Base-by-base conservation (phyloP, 1,140 invertebrate genomes). In the Planococcus citri region DNA sequence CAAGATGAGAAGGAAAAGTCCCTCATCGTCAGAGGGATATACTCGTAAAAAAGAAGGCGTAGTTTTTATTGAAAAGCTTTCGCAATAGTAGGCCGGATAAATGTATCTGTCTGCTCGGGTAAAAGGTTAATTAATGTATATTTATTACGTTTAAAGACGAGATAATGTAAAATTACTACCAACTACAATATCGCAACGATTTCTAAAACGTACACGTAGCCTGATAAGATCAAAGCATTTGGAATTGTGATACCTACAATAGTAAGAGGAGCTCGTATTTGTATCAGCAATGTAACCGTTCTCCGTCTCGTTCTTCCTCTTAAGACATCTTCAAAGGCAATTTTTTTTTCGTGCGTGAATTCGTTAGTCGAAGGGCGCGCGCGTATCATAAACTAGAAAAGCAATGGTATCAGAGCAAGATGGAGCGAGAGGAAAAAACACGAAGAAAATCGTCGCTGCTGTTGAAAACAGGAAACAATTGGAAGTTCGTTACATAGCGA, bases 391-490 rank as follows among this genome's bases (percentile, higher is more conserved):
- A n/a, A n/a, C n/a, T n/a, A n/a, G n/a, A n/a, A n/a, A n/a, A n/a
- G n/a, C n/a, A n/a, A n/a, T n/a, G n/a, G n/a, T n/a, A n/a, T n/a
- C n/a, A n/a, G n/a, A n/a, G n/a, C n/a, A n/a, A n/a, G n/a, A n/a
- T n/a, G n/a, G n/a, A 33, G 12, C 29, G 29, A 33, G 29, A 3
- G 29, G 29, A 33, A 33, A 33, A 33, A 33, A 33, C 12, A 33
- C 29, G 29, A 33, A 33, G 29, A 33, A 33, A 33, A 33, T 33
- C 29, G 29, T 33, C 29, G 29, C 29, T 33, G n/a, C n/a, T n/a
- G n/a, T n/a, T n/a, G 41, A 51, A 51, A 51, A 51, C 41, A 14
- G 41, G 41, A 51, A 51, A 51, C 41, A 51, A 51, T 51, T 51
- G 41, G 12, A 20, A 51, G 41, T 51, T 51, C 10, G 41, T 51